Evolutionary conservation across 2,888 invertebrate genomes (phyloP), one percentile per base, ranked within the genome.

Genomic region (Eubasilissa splendida): DNA sequence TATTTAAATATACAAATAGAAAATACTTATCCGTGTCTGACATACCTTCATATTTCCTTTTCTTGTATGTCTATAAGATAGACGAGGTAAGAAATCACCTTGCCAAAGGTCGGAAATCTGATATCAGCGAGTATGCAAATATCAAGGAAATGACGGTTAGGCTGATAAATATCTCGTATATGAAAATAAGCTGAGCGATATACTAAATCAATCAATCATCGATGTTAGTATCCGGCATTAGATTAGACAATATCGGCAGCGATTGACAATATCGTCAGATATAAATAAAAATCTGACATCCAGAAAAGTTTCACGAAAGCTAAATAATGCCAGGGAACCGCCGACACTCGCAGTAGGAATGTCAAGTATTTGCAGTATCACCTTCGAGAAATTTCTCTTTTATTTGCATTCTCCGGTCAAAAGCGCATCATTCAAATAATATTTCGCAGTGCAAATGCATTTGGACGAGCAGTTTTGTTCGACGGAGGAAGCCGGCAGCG

Each of bases 351-450:
- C 8, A 3, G 63, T 11, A 10, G 63, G 63, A 63, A 63, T 33
- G 33, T 12, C 63, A 1, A 63, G 63, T 11, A 10, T 33, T 14
- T 33, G 31, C 31, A 33, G 12, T 12, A 11, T 11, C 2, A 31
- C 31, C 12, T 42, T 63, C 63, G 4, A 12, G 42, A n/a, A 3
- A 4, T 33, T 31, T 11, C 11, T 11, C 33, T 33, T 63, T 63
- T 63, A 63, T 63, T 33, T 63, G 33, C 63, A 63, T 63, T 63
- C 63, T 8, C 2, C 63, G 31, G 63, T 10, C 63, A 63, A 63
- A 63, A 12, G 63, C 42, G n/a, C 10, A 33, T 4, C 33, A 33
- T 11, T 33, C 63, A 63, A 42, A 63, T 63, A 63, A 63, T 63
- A 33, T 63, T 33, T 42, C 63, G 31, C 63, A 11, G 63, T 63